phyloP scores from a whole-genome alignment of 2,113 vertebrate species.

The Uria lomvia region DNA sequence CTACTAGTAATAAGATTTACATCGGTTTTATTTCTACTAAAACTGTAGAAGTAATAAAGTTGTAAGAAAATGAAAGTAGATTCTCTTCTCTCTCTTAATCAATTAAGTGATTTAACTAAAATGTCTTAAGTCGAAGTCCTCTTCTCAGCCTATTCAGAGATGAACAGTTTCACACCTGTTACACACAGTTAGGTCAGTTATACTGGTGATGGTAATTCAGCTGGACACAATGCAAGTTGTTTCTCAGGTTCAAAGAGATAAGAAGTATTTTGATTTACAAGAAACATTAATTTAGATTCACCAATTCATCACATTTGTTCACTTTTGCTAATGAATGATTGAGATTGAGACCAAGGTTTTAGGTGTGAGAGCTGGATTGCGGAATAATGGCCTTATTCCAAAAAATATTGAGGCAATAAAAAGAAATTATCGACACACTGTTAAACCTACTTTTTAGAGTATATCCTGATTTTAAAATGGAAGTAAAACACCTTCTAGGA shows the following conservation, averaged over 20 bases:
- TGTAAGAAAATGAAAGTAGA: background rate
- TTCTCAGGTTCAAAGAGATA: background rate
- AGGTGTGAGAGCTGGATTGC: background rate
- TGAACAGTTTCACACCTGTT: background rate
- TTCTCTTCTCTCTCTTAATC: background rate
- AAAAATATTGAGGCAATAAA: background rate
- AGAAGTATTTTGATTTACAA: background rate
- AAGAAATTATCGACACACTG: background rate
- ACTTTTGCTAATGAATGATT: background rate
- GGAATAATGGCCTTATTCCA: background rate
- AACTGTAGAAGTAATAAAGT: background rate
- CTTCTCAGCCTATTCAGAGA: background rate
- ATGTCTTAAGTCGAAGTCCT: background rate
- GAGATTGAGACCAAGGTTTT: background rate
- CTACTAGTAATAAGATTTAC: background rate
- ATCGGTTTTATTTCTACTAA: background rate
- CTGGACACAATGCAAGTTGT: background rate
- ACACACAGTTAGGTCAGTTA: background rate
- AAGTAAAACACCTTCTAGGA: background rate
- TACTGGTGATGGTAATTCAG: background rate
- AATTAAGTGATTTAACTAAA: background rate
- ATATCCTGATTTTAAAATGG: background rate
- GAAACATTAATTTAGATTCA: background rate
- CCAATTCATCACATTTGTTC: background rate
- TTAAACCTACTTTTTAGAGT: background rate